These are phyloP conservation scores for Calyptomena viridis DNA, from an alignment of 2,113 vertebrate genomes.

Conservation along the genomic window DNA sequence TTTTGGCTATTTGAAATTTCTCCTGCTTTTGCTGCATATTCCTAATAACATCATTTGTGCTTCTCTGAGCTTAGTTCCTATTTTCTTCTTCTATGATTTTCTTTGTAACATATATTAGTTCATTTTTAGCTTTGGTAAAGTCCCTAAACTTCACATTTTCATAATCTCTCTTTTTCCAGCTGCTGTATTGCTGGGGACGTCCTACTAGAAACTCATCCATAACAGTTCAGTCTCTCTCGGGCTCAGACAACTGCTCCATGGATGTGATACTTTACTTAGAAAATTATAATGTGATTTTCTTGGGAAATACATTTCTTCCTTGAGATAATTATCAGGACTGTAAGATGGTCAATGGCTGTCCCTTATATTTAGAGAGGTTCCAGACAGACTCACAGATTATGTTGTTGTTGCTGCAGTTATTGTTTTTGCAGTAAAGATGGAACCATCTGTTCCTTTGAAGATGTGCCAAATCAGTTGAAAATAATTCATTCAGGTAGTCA, in stretches of 20 bases:
- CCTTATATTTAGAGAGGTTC: not conserved
- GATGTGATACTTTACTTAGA: not conserved
- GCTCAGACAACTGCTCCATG: not conserved
- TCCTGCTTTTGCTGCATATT: not conserved
- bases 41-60: not conserved
- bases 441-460: conserved; percentile 27
- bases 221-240: not conserved
- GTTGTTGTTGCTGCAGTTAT: conserved; percentile 16
- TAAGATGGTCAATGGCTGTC: not conserved
- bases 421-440: conserved; percentile 20
- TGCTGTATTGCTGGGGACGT: not conserved
- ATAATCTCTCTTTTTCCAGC: conserved; percentile 3
- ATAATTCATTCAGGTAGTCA: conserved; percentile 25
- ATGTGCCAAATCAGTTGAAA: conserved; percentile 30
- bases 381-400: not conserved
- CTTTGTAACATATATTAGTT: not conserved
- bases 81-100: not conserved
- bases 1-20: not conserved
- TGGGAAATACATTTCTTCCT: not conserved
- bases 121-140: not conserved
- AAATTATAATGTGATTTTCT: conserved; percentile 10
- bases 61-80: not conserved
- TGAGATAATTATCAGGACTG: not conserved
- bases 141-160: not conserved
- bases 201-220: not conserved